phyloP scores from a whole-genome alignment of 35 echinoderm and acorn worm genomes.

The Lytechinus pictus region DNA sequence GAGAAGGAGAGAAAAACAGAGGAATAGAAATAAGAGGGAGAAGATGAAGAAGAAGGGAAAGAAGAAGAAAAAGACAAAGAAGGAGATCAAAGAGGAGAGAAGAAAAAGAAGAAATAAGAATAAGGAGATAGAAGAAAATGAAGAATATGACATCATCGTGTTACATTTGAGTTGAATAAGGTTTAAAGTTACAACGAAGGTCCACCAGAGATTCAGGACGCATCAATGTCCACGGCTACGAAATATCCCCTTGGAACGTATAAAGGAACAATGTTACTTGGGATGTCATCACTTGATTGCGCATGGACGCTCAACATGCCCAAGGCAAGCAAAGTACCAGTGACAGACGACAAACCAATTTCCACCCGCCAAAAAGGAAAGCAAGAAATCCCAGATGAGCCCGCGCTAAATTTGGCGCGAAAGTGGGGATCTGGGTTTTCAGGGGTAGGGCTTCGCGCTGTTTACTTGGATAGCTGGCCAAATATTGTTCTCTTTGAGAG shows the following conservation, averaged over 20 bases:
- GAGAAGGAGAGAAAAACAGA: too few species aligned
- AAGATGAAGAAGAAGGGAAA: too few species aligned
- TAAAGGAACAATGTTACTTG: background rate
- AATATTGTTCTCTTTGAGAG: background rate
- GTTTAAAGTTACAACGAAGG: too few species aligned
- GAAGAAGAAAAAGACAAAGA: too few species aligned
- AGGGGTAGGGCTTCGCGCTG: background rate
- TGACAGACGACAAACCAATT: constrained; percentile 11
- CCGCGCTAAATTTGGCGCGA: background rate
- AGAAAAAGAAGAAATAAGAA: too few species aligned
- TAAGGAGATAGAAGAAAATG: too few species aligned
- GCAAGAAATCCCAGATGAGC: background rate
- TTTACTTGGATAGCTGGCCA: background rate
- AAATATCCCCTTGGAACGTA: background rate
- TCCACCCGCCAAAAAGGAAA: background rate
- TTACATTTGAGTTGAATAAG: too few species aligned
- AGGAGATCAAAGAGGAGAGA: too few species aligned
- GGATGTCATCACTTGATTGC: background rate
- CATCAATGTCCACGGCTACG: background rate
- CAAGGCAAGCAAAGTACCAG: background rate
- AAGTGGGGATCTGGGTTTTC: background rate
- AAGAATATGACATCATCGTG: too few species aligned
- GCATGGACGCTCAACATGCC: background rate
- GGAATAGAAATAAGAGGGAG: too few species aligned
- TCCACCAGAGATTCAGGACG: too few species aligned